A percentile compares a stretch with the other conserved stretches of the same genome.
Conservation (phyloP, 1,140 invertebrate species). For the Drosophila eugracilis region DNA sequence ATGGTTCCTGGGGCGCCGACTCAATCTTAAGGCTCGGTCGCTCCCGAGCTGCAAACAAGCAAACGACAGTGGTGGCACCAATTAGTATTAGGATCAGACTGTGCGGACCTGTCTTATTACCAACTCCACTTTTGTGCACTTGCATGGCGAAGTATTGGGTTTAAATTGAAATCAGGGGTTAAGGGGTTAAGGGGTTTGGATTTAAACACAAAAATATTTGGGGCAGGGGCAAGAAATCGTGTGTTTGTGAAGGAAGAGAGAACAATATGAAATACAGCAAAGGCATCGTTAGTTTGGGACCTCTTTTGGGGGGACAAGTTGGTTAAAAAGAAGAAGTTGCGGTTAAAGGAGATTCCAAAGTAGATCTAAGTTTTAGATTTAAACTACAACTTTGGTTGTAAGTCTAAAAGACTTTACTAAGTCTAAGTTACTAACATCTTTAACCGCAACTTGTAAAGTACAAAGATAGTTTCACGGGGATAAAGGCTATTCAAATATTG, state of each 20-base stretch:
- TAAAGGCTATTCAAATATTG: not conserved
- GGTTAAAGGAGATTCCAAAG: not conserved
- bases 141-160: constrained; percentile 33
- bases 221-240: constrained; percentile 1
- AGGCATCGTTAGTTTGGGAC: constrained; percentile 33
- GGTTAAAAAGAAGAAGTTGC: not conserved
- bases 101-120: constrained; percentile 84
- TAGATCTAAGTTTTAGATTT: no score
- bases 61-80: constrained; percentile 83
- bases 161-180: constrained; percentile 7
- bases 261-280: constrained; percentile 50
- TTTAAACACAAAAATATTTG: not conserved
- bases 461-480: not conserved
- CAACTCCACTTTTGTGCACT: constrained; percentile 84
- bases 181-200: not conserved
- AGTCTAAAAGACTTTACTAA: no score
- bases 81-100: constrained; percentile 82
- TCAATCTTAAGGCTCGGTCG: constrained; percentile 90
- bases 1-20: constrained; percentile 88
- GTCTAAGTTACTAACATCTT: not conserved
- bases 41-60: constrained; percentile 90
- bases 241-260: constrained; percentile 24
- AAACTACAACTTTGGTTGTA: no score
- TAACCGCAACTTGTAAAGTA: not conserved
- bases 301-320: not conserved